Conservation (phyloP, 2,797 vertebrate species). For the Amblyraja radiata region DNA sequence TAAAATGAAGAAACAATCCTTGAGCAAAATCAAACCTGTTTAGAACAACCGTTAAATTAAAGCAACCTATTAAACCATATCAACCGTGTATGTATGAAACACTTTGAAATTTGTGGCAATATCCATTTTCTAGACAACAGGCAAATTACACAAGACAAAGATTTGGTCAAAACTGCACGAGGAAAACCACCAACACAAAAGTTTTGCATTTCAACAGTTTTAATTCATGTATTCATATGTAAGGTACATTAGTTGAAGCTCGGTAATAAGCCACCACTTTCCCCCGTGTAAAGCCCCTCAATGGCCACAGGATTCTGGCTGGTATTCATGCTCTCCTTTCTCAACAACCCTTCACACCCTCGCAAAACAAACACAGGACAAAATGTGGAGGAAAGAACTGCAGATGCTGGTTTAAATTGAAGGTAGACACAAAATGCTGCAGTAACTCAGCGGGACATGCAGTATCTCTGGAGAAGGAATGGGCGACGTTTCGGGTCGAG, state of each 20-base stretch:
- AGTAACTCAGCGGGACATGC: too few species aligned
- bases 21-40: too few species aligned
- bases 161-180: too few species aligned
- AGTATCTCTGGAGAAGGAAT: too few species aligned
- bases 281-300: background rate
- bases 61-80: too few species aligned
- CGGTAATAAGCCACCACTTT: background rate
- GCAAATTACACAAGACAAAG: background rate
- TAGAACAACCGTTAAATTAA: too few species aligned
- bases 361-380: background rate
- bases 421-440: too few species aligned
- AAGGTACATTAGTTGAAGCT: too few species aligned
- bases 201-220: background rate
- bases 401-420: too few species aligned
- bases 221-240: background rate
- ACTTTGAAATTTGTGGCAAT: background rate
- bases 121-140: background rate
- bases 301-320: too few species aligned
- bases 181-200: background rate
- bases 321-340: background rate
- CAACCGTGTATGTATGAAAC: background rate
- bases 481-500: too few species aligned
- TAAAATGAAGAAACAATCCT: too few species aligned
- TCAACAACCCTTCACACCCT: background rate
- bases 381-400: background rate